Conservation (phyloP, 2,113 vertebrate species). For the Turdus rufiventris region DNA sequence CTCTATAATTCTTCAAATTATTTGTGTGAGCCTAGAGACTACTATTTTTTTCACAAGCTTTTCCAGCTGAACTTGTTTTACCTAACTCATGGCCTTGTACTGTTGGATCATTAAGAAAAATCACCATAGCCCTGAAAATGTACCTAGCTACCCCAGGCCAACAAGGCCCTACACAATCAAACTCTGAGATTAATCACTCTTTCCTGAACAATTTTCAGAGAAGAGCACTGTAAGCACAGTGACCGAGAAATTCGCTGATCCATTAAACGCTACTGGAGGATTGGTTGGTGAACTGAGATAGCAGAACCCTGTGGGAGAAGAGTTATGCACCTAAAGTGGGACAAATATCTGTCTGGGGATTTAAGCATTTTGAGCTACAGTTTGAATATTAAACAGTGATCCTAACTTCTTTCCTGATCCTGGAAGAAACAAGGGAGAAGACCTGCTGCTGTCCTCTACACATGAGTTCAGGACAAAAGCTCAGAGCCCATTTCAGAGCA, state of each 20-base stretch:
- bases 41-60: neutral
- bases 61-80: neutral
- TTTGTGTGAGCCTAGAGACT: neutral
- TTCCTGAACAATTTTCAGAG: neutral
- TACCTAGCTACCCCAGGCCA: neutral
- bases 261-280: neutral
- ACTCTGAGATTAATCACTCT: neutral
- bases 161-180: neutral
- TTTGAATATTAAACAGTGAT: neutral
- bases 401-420: neutral
- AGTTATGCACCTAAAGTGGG: neutral
- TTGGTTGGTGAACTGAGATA: neutral
- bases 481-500: neutral
- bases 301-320: neutral
- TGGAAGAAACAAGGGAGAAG: neutral
- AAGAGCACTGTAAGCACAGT: neutral
- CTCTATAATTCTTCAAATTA: conserved; percentile 10
- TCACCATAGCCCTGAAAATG: neutral
- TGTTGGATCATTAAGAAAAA: conserved; percentile 12
- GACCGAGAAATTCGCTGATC: neutral
- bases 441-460: neutral
- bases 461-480: neutral
- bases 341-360: fast-evolving
- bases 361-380: neutral
- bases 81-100: neutral